Base-by-base conservation (phyloP, 2,888 invertebrate genomes). In the Caradrina clavipalpis region DNA sequence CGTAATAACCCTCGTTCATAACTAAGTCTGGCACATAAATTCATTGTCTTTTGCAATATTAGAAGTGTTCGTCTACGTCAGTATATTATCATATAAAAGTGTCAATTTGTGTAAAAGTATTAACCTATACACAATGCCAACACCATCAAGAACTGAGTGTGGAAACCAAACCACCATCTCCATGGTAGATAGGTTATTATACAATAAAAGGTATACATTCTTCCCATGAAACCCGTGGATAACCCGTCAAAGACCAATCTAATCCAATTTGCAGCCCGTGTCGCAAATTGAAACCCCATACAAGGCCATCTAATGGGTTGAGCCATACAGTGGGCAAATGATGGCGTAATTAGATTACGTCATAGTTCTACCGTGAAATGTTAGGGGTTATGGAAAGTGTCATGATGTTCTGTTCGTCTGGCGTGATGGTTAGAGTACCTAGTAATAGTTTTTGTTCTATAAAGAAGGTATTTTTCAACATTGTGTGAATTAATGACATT, bases 221-320 rank as follows among this genome's bases (percentile, higher is more conserved):
- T 76, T 83, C 68, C 73, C 72, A 80, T 68, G 73, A 67, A 74
- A 35, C 57, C 70, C 74, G 64, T 64, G 69, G 67, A 78, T 81
- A 82, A 77, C 83, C 83, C 83, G 80, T 86, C 87, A 87, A 86
- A 87, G 86, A 85, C 84, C 84, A 82, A 78, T 78, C 80, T 92
- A 92, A 92, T 92, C 88, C 81, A 90, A 92, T 92, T 91, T 87
- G 80, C 76, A 67, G 67, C 71, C 58, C 78, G 89, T 90, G 89
- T 90, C 88, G 85, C 89, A 89, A 90, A 92, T 90, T 88, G 88
- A 86, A 88, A 86, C 87, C 86, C 86, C 86, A 77, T 77, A 63
- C 63, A 75, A 75, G 71, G 76, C 85, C 88, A 82, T 73, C 86
- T 89, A 90, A 91, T 90, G 90, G 91, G 91, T 89, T 88, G 84